Evolutionary conservation across 1,140 invertebrate species (phyloP).

Genomic region (Lepidurus apus): DNA sequence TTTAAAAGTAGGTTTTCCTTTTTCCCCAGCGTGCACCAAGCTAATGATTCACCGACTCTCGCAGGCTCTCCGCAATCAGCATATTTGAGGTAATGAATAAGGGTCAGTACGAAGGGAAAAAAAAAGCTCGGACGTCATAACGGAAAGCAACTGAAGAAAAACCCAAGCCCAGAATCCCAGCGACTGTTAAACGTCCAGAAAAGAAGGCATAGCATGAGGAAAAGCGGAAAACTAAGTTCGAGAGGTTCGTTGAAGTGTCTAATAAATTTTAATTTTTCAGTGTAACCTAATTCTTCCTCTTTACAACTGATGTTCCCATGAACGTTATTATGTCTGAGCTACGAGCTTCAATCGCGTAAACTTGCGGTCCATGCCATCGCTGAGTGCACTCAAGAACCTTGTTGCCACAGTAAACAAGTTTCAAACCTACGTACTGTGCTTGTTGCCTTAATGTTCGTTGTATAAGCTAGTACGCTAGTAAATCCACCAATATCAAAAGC

Average conservation of each 20-base stretch:
- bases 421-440: no score
- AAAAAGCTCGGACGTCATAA: neutral
- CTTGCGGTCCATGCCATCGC: no score
- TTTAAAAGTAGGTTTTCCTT: neutral
- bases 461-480: no score
- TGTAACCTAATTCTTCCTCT: no score
- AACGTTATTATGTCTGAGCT: no score
- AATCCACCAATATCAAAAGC: no score
- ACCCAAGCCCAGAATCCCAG: neutral
- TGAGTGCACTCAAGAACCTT: no score
- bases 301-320: no score
- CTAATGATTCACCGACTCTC: neutral
- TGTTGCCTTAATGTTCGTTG: no score
- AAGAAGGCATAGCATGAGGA: neutral
- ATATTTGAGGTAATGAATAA: neutral
- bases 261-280: no score
- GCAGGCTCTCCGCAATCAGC: neutral
- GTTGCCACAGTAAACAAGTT: no score
- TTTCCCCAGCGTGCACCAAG: slow-evolving; percentile 13
- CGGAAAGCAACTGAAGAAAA: slow-evolving; percentile 4
- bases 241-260: neutral
- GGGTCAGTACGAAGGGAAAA: neutral
- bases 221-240: neutral
- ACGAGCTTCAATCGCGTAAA: no score
- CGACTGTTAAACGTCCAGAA: neutral